Evolutionary conservation across 2,797 vertebrate genomes (phyloP).

Genomic region (Dicrostonyx torquatus): DNA sequence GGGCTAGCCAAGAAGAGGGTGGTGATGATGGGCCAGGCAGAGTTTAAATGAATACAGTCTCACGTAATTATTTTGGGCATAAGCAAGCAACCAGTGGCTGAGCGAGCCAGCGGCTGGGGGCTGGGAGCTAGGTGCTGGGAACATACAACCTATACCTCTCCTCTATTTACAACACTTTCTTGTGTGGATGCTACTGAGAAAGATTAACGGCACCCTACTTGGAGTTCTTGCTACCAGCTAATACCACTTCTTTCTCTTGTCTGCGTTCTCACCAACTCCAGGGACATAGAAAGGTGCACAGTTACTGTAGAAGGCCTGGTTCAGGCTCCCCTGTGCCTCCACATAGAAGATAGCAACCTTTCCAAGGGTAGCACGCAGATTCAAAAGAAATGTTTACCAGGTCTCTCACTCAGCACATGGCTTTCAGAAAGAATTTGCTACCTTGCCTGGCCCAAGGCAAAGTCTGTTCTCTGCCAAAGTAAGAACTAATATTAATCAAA

Average conservation of each 20-base stretch:
- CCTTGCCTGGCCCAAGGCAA: neutral
- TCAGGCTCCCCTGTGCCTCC: neutral
- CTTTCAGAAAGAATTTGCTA: neutral
- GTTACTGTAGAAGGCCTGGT: too few relatives aligned
- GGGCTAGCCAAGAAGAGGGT: too few relatives aligned
- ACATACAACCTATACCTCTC: too few relatives aligned
- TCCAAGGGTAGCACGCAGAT: neutral
- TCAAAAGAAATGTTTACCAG: neutral
- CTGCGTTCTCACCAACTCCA: neutral
- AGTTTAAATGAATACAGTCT: too few relatives aligned
- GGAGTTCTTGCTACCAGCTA: neutral
- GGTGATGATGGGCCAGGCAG: too few relatives aligned
- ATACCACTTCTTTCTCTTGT: neutral
- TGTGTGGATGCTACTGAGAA: neutral
- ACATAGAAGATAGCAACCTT: neutral
- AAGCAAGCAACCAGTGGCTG: too few relatives aligned
- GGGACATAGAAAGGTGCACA: too few relatives aligned
- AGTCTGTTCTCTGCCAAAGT: neutral
- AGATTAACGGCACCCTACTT: neutral
- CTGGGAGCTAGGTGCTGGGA: too few relatives aligned
- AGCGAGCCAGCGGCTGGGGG: too few relatives aligned
- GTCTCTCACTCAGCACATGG: neutral
- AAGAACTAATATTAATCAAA: slow-evolving; percentile 4
- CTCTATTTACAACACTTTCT: too few relatives aligned
- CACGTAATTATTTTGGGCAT: too few relatives aligned